Conservation (phyloP, 2,888 invertebrate species). For the Cephalotes varians region DNA sequence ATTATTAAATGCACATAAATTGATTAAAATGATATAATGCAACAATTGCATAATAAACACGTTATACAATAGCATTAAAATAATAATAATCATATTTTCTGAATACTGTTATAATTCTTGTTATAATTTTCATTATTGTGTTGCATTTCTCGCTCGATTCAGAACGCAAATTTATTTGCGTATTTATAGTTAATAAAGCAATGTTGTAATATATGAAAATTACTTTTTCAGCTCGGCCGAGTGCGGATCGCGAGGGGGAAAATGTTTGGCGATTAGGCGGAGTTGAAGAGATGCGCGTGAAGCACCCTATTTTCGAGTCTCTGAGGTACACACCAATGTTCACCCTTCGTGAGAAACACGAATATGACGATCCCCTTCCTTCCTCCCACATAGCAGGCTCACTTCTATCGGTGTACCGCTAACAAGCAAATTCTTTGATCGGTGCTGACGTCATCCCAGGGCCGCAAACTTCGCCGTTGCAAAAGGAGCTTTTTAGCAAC, state of each 20-base stretch:
- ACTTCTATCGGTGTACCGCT: slow-evolving; percentile 9
- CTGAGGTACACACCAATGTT: slow-evolving; percentile 28
- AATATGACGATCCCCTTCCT: slow-evolving; percentile 9
- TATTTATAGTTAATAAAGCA: neutral
- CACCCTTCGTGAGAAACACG: slow-evolving; percentile 9
- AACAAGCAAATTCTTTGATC: slow-evolving; percentile 48
- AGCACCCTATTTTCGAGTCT: slow-evolving; percentile 36
- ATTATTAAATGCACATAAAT: neutral
- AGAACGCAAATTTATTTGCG: neutral
- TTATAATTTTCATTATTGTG: neutral
- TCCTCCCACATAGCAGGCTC: neutral
- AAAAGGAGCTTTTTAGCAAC: neutral
- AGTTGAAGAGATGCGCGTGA: slow-evolving; percentile 42
- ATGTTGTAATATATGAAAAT: slow-evolving; percentile 17
- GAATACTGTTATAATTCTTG: neutral
- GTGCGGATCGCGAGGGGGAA: neutral
- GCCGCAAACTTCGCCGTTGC: neutral
- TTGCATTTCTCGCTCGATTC: neutral
- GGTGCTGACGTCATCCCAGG: slow-evolving; percentile 34
- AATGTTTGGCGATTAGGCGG: slow-evolving; percentile 43
- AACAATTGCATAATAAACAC: neutral
- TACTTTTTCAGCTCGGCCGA: slow-evolving; percentile 33
- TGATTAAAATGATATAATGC: slow-evolving; percentile 4
- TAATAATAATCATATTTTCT: slow-evolving; percentile 26
- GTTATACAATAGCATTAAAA: neutral